These are phyloP conservation scores for Anthopleura sola DNA, from an alignment of 64 coral and sea anemone genomes.

Conservation along the genomic window DNA sequence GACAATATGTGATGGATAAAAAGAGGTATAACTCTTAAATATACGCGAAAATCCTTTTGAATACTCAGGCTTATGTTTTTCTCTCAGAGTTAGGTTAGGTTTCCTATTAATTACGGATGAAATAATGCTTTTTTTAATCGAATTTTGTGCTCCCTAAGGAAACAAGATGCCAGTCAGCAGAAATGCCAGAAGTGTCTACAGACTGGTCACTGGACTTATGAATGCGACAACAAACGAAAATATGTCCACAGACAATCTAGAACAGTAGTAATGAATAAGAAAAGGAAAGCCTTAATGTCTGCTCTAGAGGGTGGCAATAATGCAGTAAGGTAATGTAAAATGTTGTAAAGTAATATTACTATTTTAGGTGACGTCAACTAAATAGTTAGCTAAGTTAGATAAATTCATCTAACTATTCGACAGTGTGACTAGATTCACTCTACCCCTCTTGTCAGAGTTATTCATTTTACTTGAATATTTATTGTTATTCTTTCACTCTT, in stretches of 20 bases:
- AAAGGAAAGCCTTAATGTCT: constrained; percentile 63
- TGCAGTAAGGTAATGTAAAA: background rate
- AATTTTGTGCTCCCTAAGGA: too few relatives aligned
- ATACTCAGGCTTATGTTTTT: too few relatives aligned
- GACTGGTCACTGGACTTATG: constrained; percentile 95
- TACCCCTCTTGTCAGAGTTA: background rate
- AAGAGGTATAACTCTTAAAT: constrained; percentile 9
- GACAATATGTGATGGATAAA: constrained; percentile 34
- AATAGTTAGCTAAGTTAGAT: too few relatives aligned
- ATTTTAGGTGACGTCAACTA: too few relatives aligned
- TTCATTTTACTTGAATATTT: background rate
- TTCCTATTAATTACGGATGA: too few relatives aligned
- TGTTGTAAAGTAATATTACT: too few relatives aligned
- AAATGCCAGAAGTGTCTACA: constrained; percentile 95
- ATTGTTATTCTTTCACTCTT: background rate
- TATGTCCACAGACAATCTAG: constrained; percentile 93
- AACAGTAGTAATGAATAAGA: constrained; percentile 86
- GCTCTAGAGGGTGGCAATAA: constrained; percentile 26
- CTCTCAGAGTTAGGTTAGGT: too few relatives aligned
- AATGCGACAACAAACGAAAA: constrained; percentile 93
- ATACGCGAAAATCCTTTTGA: background rate
- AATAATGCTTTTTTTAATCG: too few relatives aligned
- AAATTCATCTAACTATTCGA: too few relatives aligned
- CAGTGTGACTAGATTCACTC: too few relatives aligned
- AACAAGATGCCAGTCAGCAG: constrained; percentile 84